These are phyloP conservation scores for Apamea crenata DNA, from an alignment of 2,888 invertebrate genomes.

Conservation along the genomic window DNA sequence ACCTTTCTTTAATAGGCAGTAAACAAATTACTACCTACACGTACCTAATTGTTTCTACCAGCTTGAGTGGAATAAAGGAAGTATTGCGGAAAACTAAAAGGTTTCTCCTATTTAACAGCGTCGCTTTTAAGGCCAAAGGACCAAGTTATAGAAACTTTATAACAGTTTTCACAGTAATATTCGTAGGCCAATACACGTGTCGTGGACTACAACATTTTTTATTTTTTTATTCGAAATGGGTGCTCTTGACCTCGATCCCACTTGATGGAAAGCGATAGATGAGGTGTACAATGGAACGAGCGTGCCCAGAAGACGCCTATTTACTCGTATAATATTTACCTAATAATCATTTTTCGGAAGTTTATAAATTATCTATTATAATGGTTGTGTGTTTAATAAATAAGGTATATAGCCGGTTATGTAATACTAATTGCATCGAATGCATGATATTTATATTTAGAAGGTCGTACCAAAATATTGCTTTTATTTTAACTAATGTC, in stretches of 20 bases:
- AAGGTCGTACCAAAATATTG: background rate
- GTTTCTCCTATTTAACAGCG: constrained; percentile 15
- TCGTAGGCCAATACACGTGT: background rate
- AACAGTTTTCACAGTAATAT: background rate
- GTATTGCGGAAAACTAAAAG: constrained; percentile 38
- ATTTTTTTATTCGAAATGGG: background rate
- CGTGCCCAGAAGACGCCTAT: background rate
- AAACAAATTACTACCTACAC: constrained; percentile 48
- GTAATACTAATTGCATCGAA: background rate
- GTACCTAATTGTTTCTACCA: constrained; percentile 32
- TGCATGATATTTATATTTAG: background rate
- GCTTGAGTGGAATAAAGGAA: constrained; percentile 12
- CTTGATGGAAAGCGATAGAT: background rate
- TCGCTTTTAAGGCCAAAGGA: background rate
- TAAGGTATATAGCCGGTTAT: background rate
- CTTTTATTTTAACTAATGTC: constrained; percentile 6
- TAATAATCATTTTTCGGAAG: background rate
- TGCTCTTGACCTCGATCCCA: background rate
- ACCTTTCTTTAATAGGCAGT: constrained; percentile 30
- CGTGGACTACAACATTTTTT: background rate
- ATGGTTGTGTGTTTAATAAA: background rate
- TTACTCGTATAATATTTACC: background rate
- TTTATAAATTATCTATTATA: background rate
- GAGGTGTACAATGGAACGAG: background rate
- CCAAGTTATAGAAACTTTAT: constrained; percentile 12